Evolutionary conservation across 2,797 vertebrate species (phyloP), one percentile per base, ranked within the genome.

Genomic region (Semaprochilodus insignis): DNA sequence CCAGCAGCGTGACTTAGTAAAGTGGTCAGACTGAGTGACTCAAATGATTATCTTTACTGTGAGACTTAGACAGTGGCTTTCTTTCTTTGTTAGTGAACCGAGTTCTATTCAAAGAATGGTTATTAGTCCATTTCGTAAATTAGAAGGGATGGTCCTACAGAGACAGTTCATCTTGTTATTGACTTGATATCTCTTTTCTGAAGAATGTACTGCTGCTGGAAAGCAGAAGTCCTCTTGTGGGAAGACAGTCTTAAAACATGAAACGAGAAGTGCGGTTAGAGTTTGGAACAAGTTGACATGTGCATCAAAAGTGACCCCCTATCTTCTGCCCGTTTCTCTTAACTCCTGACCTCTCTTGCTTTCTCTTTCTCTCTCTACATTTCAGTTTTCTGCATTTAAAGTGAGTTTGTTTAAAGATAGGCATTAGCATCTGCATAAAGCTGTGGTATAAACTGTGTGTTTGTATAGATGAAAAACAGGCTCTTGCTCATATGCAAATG

Each of bases 191-290:
- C 34, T 40, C n/a, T 60, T 15, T 19, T 74, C 3, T 40, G 23
- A 40, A 40, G n/a, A 27, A 52, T 21, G 1, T 23, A 60, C 65
- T 57, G 23, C 15, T 27, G 36, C 17, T 1, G 16, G 21, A 72
- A 78, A 78, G 44, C 44, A 71, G 55, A 82, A 82, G 66, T 72
- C 16, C 4, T 31, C 21, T 78, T 55, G 40, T 19, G 16, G 5
- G 15, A 55, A 17, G 75, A 78, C 19, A 55, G 69, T 31, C 6
- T 63, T 71, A 59, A 77, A 36, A 27, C 2, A 23, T 17, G 7
- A 78, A 82, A 77, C 55, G 13, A 69, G 81, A 78, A 83, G 27
- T 3, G 23, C 27, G n/a, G 31, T 73, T 73, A 73, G 51, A 54
- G 27, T 34, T 57, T 27, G 52, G 55, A 21, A 27, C 25, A 57